A percentile compares a stretch with the other conserved stretches of the same genome.
These are phyloP conservation scores for Lasioglossum calceatum DNA, from an alignment of 2,888 invertebrate genomes.

Conservation along the genomic window DNA sequence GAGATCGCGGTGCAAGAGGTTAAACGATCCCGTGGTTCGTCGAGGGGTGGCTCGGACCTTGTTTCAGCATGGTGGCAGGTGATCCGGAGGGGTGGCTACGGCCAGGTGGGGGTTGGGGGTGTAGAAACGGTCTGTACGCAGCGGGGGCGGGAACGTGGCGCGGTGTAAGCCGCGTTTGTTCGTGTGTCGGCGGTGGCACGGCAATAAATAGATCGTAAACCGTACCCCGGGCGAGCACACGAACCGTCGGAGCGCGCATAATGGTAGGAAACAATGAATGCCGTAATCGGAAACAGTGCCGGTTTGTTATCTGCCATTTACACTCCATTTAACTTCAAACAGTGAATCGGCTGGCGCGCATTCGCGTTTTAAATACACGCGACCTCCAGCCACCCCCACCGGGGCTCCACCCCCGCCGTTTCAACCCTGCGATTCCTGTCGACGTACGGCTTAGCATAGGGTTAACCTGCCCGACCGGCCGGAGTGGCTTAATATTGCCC, in stretches of 20 bases:
- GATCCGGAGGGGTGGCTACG: constrained; percentile 15
- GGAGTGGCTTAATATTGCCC: constrained; percentile 76
- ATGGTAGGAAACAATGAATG: constrained; percentile 85
- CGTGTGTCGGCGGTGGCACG: constrained; percentile 60
- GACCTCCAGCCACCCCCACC: constrained; percentile 71
- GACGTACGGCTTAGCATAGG: constrained; percentile 76
- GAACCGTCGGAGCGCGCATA: constrained; percentile 84
- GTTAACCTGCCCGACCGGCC: constrained; percentile 76
- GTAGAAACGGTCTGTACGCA: neutral
- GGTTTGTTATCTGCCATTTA: constrained; percentile 85
- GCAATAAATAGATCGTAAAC: constrained; percentile 84
- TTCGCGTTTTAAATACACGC: constrained; percentile 83
- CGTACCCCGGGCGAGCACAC: constrained; percentile 81
- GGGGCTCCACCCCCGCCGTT: constrained; percentile 49
- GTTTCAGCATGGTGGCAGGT: constrained; percentile 33
- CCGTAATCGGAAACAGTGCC: constrained; percentile 84
- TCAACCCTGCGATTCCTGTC: constrained; percentile 11
- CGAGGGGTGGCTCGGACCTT: neutral
- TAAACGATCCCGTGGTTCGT: neutral
- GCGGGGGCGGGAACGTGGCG: constrained; percentile 37
- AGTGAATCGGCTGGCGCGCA: constrained; percentile 82
- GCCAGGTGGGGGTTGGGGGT: constrained; percentile 42
- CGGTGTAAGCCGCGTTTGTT: constrained; percentile 63
- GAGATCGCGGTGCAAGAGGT: neutral
- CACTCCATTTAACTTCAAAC: constrained; percentile 85